Conservation (phyloP, 2,113 vertebrate genomes). For the Empidonax alnorum region DNA sequence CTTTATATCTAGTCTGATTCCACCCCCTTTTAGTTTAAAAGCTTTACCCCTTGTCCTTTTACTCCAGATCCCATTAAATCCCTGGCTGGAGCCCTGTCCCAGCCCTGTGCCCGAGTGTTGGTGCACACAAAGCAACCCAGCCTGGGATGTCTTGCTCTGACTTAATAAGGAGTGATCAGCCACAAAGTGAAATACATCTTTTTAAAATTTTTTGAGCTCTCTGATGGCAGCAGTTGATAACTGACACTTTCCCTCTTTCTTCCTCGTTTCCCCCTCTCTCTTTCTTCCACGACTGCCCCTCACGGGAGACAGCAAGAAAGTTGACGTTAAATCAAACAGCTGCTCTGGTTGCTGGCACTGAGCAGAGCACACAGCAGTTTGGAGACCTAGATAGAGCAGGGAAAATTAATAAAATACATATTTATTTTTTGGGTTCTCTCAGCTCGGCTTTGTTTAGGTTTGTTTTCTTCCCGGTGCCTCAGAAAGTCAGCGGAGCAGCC, state of each 20-base stretch:
- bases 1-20: neutral
- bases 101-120: accelerated
- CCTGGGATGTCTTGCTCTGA: neutral
- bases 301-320: constrained; percentile 4
- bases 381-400: constrained; percentile 16
- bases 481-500: neutral
- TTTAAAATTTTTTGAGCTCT: neutral
- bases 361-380: neutral
- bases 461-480: neutral
- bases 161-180: constrained; percentile 36
- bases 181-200: neutral
- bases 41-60: neutral
- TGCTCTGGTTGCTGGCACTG: constrained; percentile 36
- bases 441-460: constrained; percentile 26
- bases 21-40: neutral
- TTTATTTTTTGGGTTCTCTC: constrained; percentile 41
- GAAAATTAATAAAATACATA: constrained; percentile 54
- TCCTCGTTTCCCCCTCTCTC: neutral
- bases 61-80: accelerated
- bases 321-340: constrained; percentile 58
- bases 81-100: neutral
- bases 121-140: neutral
- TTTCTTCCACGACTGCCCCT: constrained; percentile 13
- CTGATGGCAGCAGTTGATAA: constrained; percentile 42
- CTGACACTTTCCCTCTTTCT: constrained; percentile 17